Conservation (phyloP, 2,888 invertebrate genomes). For the Phaonia tiefii region DNA sequence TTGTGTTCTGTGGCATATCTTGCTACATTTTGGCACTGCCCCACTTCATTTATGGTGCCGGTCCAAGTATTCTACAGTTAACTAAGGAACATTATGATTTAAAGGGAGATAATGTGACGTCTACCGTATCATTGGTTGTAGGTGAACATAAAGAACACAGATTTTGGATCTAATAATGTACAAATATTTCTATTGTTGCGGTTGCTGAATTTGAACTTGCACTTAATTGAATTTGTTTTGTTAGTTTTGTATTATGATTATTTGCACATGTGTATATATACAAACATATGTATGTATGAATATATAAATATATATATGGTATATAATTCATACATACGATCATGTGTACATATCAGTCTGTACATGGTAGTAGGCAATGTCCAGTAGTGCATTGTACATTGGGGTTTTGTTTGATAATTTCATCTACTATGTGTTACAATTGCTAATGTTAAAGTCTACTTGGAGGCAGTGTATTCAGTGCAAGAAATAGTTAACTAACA, state of each 20-base stretch:
- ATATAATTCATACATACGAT: conserved; percentile 1
- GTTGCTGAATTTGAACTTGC: conserved; percentile 39
- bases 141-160: conserved; percentile 64
- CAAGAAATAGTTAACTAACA: no score
- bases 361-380: no score
- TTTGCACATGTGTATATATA: not conserved
- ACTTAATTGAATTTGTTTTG: conserved; percentile 50
- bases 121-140: conserved; percentile 72
- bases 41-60: conserved; percentile 84
- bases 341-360: not conserved
- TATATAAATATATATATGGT: no score
- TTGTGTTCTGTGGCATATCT: conserved; percentile 83
- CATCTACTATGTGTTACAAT: not conserved
- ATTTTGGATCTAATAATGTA: no score
- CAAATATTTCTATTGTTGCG: not conserved
- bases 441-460: no score
- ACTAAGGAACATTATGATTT: conserved; percentile 79
- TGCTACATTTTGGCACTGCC: conserved; percentile 84
- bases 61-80: conserved; percentile 79
- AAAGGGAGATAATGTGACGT: conserved; percentile 58
- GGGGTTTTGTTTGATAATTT: conserved; percentile 54
- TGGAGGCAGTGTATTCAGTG: no score
- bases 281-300: conserved; percentile 19
- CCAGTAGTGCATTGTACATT: no score
- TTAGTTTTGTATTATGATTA: conserved; percentile 32